phyloP scores from a whole-genome alignment of 2,888 invertebrate genomes.

The Aspidapion aeneum region DNA sequence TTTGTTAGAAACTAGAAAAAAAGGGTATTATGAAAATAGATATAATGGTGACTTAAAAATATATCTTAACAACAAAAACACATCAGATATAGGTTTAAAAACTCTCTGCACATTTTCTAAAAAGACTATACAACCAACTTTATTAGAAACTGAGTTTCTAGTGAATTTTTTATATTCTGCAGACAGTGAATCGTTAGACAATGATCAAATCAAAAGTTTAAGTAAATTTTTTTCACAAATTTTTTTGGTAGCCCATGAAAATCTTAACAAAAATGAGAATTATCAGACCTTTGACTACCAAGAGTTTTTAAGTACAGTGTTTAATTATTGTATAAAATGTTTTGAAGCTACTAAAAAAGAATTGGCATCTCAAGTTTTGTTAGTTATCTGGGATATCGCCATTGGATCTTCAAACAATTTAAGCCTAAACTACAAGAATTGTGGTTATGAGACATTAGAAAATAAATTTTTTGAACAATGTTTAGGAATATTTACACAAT shows the following conservation, averaged over 20 bases:
- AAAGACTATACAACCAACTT: conserved; percentile 25
- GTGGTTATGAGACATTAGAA: background rate
- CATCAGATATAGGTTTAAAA: conserved; percentile 25
- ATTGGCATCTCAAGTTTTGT: conserved; percentile 30
- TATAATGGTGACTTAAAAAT: conserved; percentile 18
- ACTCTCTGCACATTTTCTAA: conserved; percentile 29
- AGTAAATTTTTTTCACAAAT: conserved; percentile 17
- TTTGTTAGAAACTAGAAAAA: conserved; percentile 29
- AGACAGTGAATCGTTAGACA: background rate
- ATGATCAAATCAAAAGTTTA: conserved; percentile 7
- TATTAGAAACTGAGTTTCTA: conserved; percentile 23
- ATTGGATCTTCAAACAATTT: conserved; percentile 12
- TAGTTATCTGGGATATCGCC: conserved; percentile 26
- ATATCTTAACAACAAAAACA: conserved; percentile 22
- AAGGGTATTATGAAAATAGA: conserved; percentile 17
- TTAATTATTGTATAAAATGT: conserved; percentile 20
- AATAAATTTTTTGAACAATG: conserved; percentile 1
- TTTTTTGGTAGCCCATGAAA: background rate
- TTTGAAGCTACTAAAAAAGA: conserved; percentile 25
- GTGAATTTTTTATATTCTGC: conserved; percentile 22
- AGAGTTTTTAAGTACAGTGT: conserved; percentile 25
- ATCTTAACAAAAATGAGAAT: conserved; percentile 20
- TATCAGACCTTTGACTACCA: conserved; percentile 23
- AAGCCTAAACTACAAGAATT: background rate
- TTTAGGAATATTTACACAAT: background rate